phyloP scores from a whole-genome alignment of 2,797 vertebrate species.

The Emydoidea blandingii region DNA sequence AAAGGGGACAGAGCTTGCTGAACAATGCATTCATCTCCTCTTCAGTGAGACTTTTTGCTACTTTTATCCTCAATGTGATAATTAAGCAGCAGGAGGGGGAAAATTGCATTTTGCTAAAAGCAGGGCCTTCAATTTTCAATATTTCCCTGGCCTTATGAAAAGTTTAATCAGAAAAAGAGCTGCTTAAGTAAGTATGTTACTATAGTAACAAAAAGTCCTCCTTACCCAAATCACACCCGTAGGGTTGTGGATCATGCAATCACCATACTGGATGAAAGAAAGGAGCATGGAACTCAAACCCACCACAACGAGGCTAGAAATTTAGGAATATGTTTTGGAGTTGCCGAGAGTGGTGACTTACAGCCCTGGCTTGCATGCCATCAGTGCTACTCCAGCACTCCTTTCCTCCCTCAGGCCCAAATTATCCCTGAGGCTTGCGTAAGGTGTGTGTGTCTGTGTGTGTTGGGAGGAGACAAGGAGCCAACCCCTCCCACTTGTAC shows the following conservation, averaged over 20 bases:
- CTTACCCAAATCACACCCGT: accelerated
- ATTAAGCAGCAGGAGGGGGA: not conserved
- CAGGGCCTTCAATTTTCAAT: not conserved
- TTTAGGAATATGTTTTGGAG: not conserved
- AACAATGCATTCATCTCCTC: not conserved
- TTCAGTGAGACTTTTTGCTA: not conserved
- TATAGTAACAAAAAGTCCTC: conserved; percentile 61
- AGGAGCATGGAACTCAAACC: not conserved
- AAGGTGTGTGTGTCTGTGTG: too few relatives aligned
- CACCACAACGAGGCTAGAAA: not conserved
- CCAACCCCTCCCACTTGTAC: too few relatives aligned
- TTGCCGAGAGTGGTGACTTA: accelerated
- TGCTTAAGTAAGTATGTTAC: conserved; percentile 59
- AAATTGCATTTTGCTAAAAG: not conserved
- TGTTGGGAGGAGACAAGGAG: too few relatives aligned
- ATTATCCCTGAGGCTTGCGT: too few relatives aligned
- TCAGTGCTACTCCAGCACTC: accelerated
- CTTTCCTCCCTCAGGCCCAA: accelerated
- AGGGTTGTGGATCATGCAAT: not conserved
- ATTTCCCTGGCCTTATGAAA: not conserved
- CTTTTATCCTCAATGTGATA: conserved; percentile 18
- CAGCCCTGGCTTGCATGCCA: not conserved
- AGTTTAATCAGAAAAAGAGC: not conserved
- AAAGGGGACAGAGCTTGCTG: not conserved
- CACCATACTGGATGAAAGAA: not conserved